Conservation (phyloP, 2,797 vertebrate species). For the Schizopygopsis pylzovi region DNA sequence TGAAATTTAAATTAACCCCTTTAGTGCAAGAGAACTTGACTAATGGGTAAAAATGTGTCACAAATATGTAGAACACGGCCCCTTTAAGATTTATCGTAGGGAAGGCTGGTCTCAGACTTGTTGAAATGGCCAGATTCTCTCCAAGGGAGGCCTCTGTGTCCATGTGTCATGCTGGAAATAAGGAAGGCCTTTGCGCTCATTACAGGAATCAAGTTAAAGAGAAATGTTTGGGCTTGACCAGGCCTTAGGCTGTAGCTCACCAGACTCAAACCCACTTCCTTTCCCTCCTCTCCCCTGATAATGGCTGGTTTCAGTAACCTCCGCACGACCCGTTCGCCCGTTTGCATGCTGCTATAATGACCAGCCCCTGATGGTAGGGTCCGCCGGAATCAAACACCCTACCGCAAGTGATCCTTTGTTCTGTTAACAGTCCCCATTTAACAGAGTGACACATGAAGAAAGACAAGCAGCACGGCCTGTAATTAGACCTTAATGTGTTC, state of each 20-base stretch:
- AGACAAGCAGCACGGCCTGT: conserved; percentile 21
- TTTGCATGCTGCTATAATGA: conserved; percentile 70
- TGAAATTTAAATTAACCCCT: neutral
- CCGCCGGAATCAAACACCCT: conserved; percentile 26
- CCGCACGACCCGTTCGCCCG: conserved; percentile 23
- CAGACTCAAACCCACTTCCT: neutral
- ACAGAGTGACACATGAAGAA: conserved; percentile 47
- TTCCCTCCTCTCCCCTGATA: conserved; percentile 2
- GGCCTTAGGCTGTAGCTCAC: conserved; percentile 56
- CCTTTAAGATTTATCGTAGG: conserved; percentile 7
- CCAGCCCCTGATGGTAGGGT: conserved; percentile 66
- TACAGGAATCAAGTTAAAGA: conserved; percentile 80
- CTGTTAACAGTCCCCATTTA: conserved; percentile 56
- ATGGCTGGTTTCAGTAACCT: conserved; percentile 25
- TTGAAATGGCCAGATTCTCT: neutral
- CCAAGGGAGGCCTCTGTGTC: conserved; percentile 61
- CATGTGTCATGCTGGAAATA: conserved; percentile 68
- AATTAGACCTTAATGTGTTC: conserved; percentile 16
- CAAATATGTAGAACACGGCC: neutral
- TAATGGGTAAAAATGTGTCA: neutral
- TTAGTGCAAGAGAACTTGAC: neutral
- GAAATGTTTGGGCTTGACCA: conserved; percentile 64
- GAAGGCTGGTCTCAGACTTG: conserved; percentile 10
- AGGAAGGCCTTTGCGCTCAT: conserved; percentile 72
- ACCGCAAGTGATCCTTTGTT: conserved; percentile 53